phyloP scores from a whole-genome alignment of 2,888 invertebrate species.

The Pemphredon lugubris region DNA sequence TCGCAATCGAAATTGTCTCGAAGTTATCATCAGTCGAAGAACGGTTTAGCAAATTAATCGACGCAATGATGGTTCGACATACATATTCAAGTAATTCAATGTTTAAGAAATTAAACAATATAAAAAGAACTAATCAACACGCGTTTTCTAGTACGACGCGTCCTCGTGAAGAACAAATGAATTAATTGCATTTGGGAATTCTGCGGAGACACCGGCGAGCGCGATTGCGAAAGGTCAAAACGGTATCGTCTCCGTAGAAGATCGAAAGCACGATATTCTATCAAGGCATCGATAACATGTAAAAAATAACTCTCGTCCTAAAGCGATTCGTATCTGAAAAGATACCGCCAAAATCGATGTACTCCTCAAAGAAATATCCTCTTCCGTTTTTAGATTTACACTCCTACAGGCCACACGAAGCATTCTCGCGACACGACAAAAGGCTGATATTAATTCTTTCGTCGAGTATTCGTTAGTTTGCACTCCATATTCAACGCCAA shows the following conservation, averaged over 20 bases:
- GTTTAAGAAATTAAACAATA: too few species aligned
- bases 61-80: too few species aligned
- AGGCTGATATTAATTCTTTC: not conserved
- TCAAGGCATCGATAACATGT: slow-evolving; percentile 68
- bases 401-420: slow-evolving; percentile 8
- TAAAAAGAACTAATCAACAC: too few species aligned
- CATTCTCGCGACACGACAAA: not conserved
- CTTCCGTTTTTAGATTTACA: slow-evolving; percentile 9
- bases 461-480: not conserved
- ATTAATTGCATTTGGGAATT: too few species aligned
- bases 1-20: slow-evolving; percentile 14
- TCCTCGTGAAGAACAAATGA: too few species aligned
- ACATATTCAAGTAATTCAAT: too few species aligned
- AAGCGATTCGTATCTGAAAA: slow-evolving; percentile 36
- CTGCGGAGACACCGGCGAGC: too few species aligned
- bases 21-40: too few species aligned
- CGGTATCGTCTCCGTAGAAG: slow-evolving; percentile 11
- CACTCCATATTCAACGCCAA: not conserved
- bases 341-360: slow-evolving; percentile 24
- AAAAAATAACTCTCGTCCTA: slow-evolving; percentile 66
- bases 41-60: too few species aligned
- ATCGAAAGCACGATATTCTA: slow-evolving; percentile 47
- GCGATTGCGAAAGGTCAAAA: slow-evolving; percentile 9
- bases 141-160: too few species aligned
- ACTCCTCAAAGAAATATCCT: slow-evolving; percentile 17